A percentile compares a stretch with the other conserved stretches of the same genome.
Conservation (phyloP, 2,113 vertebrate genomes). For the Notechis scutatus region DNA sequence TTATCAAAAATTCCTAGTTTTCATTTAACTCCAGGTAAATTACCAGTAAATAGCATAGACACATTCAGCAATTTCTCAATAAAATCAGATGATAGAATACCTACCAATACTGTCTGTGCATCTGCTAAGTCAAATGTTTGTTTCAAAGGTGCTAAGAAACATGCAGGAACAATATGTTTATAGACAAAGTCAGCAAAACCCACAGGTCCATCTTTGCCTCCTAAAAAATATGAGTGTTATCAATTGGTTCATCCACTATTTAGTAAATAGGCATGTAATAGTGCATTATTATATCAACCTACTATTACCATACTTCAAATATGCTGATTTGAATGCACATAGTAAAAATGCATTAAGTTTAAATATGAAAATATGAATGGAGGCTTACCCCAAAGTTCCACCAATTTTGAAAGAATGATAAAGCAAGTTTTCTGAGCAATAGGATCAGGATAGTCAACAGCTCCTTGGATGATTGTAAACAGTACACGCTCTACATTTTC, state of each 20-base stretch:
- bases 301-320: neutral
- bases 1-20: neutral
- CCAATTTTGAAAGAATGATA: slow-evolving; percentile 90
- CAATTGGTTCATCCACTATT: neutral
- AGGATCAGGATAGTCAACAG: slow-evolving; percentile 94
- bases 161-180: slow-evolving; percentile 95
- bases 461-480: slow-evolving; percentile 95
- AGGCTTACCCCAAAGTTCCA: slow-evolving; percentile 91
- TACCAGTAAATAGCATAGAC: neutral
- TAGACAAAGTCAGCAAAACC: slow-evolving; percentile 98
- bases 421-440: slow-evolving; percentile 97
- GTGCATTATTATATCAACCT: neutral
- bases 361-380: slow-evolving; percentile 9
- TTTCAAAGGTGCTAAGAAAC: slow-evolving; percentile 95
- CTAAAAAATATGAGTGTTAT: slow-evolving; percentile 63
- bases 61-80: neutral
- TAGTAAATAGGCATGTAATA: neutral
- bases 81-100: slow-evolving; percentile 27
- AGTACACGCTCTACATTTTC: slow-evolving; percentile 92
- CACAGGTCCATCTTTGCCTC: slow-evolving; percentile 92
- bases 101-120: slow-evolving; percentile 92
- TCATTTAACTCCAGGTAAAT: neutral
- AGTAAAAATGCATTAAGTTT: slow-evolving; percentile 17
- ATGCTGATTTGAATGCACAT: neutral
- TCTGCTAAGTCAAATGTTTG: slow-evolving; percentile 95